Evolutionary conservation across 2,888 invertebrate species (phyloP).

Genomic region (Euphydryas editha): DNA sequence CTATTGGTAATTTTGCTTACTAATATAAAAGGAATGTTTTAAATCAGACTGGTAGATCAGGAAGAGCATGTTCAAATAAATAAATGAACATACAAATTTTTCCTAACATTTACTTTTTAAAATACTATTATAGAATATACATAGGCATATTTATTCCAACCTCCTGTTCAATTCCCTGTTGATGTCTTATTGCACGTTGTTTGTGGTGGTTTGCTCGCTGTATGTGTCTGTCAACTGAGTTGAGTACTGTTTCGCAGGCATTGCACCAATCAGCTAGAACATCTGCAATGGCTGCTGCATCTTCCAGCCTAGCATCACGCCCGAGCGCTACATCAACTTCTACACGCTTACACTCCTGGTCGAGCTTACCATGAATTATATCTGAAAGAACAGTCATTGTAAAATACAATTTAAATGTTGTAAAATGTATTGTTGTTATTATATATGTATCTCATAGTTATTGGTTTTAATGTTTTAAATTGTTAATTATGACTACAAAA

Average conservation of each 20-base stretch:
- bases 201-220: conserved; percentile 93
- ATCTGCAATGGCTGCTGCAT: conserved; percentile 91
- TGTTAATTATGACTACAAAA: too few relatives aligned
- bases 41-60: background rate
- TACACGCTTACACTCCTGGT: conserved; percentile 96
- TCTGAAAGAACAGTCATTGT: conserved; percentile 80
- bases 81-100: too few relatives aligned
- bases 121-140: background rate
- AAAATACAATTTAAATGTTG: too few relatives aligned
- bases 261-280: conserved; percentile 95
- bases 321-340: conserved; percentile 98
- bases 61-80: too few relatives aligned
- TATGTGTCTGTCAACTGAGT: conserved; percentile 95
- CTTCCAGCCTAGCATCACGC: conserved; percentile 93
- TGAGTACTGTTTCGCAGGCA: conserved; percentile 93
- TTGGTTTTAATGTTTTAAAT: too few relatives aligned
- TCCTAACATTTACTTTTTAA: background rate
- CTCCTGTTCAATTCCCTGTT: conserved; percentile 93
- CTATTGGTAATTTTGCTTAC: background rate
- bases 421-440: too few relatives aligned
- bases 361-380: conserved; percentile 97
- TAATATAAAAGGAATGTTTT: background rate
- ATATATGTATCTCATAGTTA: too few relatives aligned
- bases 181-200: conserved; percentile 90
- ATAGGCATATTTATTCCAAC: conserved; percentile 68